Evolutionary conservation across 2,797 vertebrate genomes (phyloP).

Genomic region (Xiphorhynchus erythropygius): DNA sequence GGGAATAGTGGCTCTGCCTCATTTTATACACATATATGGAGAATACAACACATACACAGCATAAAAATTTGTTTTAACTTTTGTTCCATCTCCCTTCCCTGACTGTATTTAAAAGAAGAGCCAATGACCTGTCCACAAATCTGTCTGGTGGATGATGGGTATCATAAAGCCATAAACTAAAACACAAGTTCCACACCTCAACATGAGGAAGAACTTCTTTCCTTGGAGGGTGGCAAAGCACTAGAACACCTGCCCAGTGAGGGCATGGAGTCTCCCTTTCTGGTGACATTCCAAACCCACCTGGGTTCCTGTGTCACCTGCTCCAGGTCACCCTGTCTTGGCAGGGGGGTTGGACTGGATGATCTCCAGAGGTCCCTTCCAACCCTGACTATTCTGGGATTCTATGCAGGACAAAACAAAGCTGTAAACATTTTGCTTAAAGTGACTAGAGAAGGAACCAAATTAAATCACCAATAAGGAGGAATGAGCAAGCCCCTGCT

Average conservation of each 20-base stretch:
- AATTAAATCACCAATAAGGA: neutral
- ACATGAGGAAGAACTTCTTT: neutral
- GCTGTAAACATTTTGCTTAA: neutral
- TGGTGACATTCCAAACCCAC: neutral
- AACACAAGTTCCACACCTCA: neutral
- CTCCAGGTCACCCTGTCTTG: neutral
- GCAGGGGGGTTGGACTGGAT: neutral
- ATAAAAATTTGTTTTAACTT: neutral
- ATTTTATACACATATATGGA: neutral
- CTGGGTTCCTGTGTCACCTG: neutral
- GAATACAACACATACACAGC: neutral
- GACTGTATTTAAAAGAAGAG: neutral
- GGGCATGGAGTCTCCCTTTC: fast-evolving
- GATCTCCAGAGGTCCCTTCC: neutral
- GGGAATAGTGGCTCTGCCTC: neutral
- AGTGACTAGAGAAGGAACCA: neutral
- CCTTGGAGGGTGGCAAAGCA: neutral
- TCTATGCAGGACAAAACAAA: neutral
- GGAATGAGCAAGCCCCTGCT: fast-evolving
- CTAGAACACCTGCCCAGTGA: neutral
- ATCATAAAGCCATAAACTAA: neutral
- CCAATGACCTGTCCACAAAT: neutral
- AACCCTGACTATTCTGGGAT: neutral
- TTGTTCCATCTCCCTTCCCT: neutral
- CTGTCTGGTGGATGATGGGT: neutral